Base-by-base conservation (phyloP, 2,113 vertebrate species). In the Rhabdornis inornatus region DNA sequence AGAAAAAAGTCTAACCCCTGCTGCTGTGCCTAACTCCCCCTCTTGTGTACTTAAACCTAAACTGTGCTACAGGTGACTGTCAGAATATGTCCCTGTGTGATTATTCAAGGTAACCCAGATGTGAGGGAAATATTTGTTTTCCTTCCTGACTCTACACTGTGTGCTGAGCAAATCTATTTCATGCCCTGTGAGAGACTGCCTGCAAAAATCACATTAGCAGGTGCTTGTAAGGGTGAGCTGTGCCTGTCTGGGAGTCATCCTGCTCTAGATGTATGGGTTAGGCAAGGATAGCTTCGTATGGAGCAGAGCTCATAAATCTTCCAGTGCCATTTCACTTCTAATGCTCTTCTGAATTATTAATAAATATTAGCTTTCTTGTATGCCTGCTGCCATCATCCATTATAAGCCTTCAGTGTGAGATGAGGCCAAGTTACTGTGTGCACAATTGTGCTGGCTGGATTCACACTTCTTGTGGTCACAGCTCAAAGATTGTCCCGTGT, bases 311-410 rank as follows among this genome's bases (percentile, higher is more conserved):
- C 49, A 69, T 91, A 76, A 83, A 79, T 90, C 84, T 90, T 40
- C 24, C n/a, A 71, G 82, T 56, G 79, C 45, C 78, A 57, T 80
- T 90, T 64, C 74, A 30, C 59, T 94, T 94, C 80, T 83, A 76
- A 83, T 53, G n/a, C 31, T 63, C 47, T 65, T 91, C 57, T 86
- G 84, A 93, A 87, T 91, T 93, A 87, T 64, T 87, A 83, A 90
- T 91, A 89, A 88, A 61, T 77, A 66, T 70, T 87, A 55, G 42
- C 52, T 94, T 91, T 81, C 65, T 35, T 74, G 35, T 30, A 2
- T 74, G 28, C 20, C 9, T 83, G 64, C 76, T 94, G 87, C 83
- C 69, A 25, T 86, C 83, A 76, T 76, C 83, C 23, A 10, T 92
- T 80, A 52, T 18, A 20, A 52, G 27, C 53, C 49, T 72, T 59